Percentiles rank a stretch among this genome's conserved stretches.
Conservation (phyloP, 2,113 vertebrate species). For the Albula glossodonta region DNA sequence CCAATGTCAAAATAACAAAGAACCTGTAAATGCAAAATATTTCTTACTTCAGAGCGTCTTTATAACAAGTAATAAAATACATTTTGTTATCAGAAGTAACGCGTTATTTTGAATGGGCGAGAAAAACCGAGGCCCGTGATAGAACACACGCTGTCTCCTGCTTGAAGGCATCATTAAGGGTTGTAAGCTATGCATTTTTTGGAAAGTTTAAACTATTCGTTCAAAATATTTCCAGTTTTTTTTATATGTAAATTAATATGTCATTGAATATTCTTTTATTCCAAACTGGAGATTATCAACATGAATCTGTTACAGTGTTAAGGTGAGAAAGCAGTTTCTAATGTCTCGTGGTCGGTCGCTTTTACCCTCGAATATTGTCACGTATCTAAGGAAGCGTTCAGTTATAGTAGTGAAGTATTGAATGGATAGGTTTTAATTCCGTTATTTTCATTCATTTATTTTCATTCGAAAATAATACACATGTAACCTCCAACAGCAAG, state of each 20-base stretch:
- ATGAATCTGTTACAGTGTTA: neutral
- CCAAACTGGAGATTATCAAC: neutral
- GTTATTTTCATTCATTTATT: too few species aligned
- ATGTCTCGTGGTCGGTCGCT: neutral
- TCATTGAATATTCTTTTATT: neutral
- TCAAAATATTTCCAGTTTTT: neutral
- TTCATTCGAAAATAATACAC: too few species aligned
- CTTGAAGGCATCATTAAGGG: neutral
- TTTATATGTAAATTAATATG: too few species aligned
- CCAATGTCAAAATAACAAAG: conserved; percentile 13
- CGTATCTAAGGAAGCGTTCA: too few species aligned
- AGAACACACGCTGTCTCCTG: neutral
- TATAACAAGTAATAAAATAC: neutral
- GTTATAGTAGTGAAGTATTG: too few species aligned
- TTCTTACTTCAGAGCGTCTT: neutral
- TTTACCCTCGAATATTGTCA: too few species aligned
- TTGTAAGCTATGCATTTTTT: neutral
- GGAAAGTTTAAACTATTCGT: neutral
- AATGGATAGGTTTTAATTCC: too few species aligned
- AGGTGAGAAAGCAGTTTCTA: neutral
- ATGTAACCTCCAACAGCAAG: too few species aligned
- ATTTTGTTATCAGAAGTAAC: neutral
- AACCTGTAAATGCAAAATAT: neutral
- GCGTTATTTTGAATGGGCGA: too few species aligned
- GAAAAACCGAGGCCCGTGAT: too few species aligned